Base-by-base conservation (phyloP, 2,888 invertebrate genomes). In the Marasmarcha lunaedactyla region DNA sequence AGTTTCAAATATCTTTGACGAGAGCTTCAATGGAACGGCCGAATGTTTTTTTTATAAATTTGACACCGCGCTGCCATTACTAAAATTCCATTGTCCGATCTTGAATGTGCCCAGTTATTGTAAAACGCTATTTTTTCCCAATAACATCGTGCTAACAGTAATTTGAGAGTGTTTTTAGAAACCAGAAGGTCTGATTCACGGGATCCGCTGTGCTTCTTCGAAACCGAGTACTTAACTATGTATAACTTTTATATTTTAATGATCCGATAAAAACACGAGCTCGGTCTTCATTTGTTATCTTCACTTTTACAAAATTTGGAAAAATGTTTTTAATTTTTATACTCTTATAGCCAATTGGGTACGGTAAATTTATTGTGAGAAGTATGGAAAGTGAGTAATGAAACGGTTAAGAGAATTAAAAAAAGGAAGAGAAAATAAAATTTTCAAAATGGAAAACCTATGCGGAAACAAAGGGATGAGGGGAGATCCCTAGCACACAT, bases 81-180 rank as follows among this genome's bases (percentile, higher is more conserved):
- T 73, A 68, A 63, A 67, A 70, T 61, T 70, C 78, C 79, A 76
- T 79, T 74, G 79, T 81, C 71, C 74, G 58, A 63, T 71, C 65
- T 64, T 64, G 68, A 60, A 65, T 63, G 64, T 64, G 62, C 67
- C 64, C 59, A 55, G 54, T 55, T 59, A 57, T 56, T 55, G 53
- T 59, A 61, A 51, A 48, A 58, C 55, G 59, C 63, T 57, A 45
- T 53, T 52, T 59, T 63, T 74, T 78, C 74, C 71, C 76, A 72
- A 74, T 68, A 72, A 74, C 76, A 70, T 73, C 63, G 66, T 70
- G 67, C 67, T 65, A 63, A 64, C 58, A 58, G 79, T 66, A 71
- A 78, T 64, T 56, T 57, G 78, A 79, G 67, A 68, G 61, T 63
- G 69, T 77, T 71, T 77, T 77, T 76, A 74, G 79, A 76, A 71